Evolutionary conservation across 2,113 vertebrate genomes (phyloP).

Genomic region (Bubalus kerabau): DNA sequence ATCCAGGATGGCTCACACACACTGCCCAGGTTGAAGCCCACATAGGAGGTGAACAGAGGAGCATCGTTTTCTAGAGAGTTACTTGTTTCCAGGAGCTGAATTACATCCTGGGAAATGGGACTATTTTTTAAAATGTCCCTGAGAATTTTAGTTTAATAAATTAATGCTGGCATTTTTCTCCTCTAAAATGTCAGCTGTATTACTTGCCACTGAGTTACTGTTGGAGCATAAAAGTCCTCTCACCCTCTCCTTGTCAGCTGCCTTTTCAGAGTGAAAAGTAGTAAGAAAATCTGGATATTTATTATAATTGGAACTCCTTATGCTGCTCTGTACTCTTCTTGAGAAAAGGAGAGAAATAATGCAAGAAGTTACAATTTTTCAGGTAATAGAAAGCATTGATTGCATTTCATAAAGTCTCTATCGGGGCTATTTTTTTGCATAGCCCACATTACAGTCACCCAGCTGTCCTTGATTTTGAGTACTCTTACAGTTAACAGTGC

Average conservation of each 20-base stretch:
- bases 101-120: constrained; percentile 13
- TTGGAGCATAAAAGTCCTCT: not conserved
- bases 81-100: not conserved
- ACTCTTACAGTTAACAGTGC: not conserved
- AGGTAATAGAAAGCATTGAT: not conserved
- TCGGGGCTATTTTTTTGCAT: not conserved
- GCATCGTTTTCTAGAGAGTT: not conserved
- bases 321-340: not conserved
- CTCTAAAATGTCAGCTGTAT: constrained; percentile 31
- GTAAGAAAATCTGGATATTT: not conserved
- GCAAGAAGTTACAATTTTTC: not conserved
- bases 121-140: constrained; percentile 19
- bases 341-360: not conserved
- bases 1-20: fast-evolving
- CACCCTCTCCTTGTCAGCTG: not conserved
- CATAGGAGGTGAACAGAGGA: not conserved
- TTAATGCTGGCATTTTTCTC: constrained; percentile 43
- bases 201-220: constrained; percentile 14
- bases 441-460: not conserved
- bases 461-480: not conserved
- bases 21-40: not conserved
- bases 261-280: not conserved
- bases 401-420: not conserved
- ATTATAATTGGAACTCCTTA: not conserved
- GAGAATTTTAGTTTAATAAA: constrained; percentile 45